Conservation (phyloP, 2,888 invertebrate species). For the Euproctis similis region DNA sequence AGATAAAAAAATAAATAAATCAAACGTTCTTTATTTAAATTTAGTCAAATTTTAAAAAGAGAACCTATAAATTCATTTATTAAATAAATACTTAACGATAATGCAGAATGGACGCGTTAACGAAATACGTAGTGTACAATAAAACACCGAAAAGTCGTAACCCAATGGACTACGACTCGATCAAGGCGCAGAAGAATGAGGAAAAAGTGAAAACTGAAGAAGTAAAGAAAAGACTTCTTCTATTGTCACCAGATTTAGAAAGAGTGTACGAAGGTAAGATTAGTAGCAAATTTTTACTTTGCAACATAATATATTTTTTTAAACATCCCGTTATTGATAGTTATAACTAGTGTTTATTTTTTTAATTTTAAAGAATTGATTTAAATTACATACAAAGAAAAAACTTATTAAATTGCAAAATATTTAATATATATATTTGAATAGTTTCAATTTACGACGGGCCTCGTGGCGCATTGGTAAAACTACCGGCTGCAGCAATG, state of each 20-base stretch:
- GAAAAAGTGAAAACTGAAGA: conserved; percentile 22
- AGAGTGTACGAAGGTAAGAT: conserved; percentile 49
- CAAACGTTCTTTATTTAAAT: not conserved
- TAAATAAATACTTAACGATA: not conserved
- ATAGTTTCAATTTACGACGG: too few species aligned
- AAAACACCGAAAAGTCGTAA: conserved; percentile 50
- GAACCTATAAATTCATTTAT: not conserved
- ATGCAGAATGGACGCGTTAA: conserved; percentile 51
- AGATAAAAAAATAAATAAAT: too few species aligned
- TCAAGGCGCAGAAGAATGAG: conserved; percentile 43
- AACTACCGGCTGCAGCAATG: too few species aligned
- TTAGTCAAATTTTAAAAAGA: not conserved
- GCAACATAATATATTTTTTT: too few species aligned
- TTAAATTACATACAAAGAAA: too few species aligned
- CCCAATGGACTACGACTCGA: conserved; percentile 50
- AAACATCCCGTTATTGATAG: too few species aligned
- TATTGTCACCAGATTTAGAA: conserved; percentile 52
- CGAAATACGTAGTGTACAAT: conserved; percentile 58
- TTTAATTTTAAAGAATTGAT: too few species aligned
- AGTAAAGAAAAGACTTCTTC: conserved; percentile 47
- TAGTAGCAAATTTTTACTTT: too few species aligned
- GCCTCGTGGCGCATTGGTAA: too few species aligned
- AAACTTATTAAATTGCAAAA: too few species aligned
- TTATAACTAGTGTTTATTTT: too few species aligned
- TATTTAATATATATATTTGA: too few species aligned